Conservation (phyloP, 2,797 vertebrate genomes). For the Anas flavirostris region DNA sequence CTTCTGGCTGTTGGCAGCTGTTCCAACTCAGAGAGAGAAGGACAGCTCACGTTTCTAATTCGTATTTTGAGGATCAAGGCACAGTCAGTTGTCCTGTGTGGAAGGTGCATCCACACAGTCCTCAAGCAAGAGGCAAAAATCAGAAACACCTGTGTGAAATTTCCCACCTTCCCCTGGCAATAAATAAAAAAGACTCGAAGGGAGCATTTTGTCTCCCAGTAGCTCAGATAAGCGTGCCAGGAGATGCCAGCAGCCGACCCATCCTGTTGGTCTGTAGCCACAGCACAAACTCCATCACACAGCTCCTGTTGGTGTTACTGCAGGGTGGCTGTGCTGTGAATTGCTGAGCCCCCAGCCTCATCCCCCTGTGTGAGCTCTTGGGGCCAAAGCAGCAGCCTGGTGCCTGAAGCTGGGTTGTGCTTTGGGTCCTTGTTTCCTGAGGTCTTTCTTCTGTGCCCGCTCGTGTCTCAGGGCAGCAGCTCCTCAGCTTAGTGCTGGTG, state of each 20-base stretch:
- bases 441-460: neutral
- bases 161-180: neutral
- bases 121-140: neutral
- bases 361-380: accelerated
- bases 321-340: neutral
- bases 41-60: neutral
- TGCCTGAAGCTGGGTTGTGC: accelerated
- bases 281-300: neutral
- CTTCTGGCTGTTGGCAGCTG: neutral
- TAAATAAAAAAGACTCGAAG: neutral
- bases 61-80: neutral
- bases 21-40: neutral
- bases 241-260: neutral
- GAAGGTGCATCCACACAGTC: neutral
- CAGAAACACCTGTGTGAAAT: neutral
- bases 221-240: neutral
- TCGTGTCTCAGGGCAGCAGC: neutral
- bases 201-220: neutral
- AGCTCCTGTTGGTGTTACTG: neutral
- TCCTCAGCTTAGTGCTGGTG: neutral
- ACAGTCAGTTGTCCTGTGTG: neutral
- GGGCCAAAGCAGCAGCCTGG: neutral
- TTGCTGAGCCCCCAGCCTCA: neutral
- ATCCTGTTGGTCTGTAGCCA: neutral
- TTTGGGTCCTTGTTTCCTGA: accelerated